A percentile compares a stretch with the other conserved stretches of the same genome.
These are phyloP conservation scores for Lasioglossum pauxillum DNA, from an alignment of 2,888 invertebrate species.

Conservation along the genomic window DNA sequence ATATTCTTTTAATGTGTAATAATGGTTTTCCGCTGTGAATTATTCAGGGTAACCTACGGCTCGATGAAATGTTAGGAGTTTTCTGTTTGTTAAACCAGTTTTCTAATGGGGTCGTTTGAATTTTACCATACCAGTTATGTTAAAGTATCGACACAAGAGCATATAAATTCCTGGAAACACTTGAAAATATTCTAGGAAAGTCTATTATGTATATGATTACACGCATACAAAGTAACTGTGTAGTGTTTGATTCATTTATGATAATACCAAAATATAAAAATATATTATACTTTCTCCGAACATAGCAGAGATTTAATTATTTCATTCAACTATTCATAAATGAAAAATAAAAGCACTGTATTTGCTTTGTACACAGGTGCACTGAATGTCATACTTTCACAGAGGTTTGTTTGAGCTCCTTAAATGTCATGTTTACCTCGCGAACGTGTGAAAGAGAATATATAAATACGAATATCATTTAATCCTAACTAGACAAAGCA, in stretches of 20 bases:
- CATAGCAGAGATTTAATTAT: background rate
- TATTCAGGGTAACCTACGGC: background rate
- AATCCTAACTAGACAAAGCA: too few species aligned
- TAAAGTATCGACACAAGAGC: background rate
- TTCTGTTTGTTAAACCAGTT: conserved; percentile 2
- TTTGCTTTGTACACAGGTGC: too few species aligned
- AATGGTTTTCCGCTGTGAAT: background rate
- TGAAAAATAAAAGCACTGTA: too few species aligned
- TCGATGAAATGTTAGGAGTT: background rate
- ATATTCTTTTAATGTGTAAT: background rate
- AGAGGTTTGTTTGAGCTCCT: background rate
- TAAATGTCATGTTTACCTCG: background rate
- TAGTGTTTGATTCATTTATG: background rate
- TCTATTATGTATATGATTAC: background rate
- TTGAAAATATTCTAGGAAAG: too few species aligned
- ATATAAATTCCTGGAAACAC: background rate
- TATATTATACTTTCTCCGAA: background rate
- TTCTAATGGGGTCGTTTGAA: background rate
- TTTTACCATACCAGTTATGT: background rate
- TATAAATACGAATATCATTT: too few species aligned
- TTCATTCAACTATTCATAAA: background rate
- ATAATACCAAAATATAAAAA: background rate
- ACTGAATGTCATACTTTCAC: background rate
- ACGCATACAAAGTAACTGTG: background rate
- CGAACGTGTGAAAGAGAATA: too few species aligned